Conservation (phyloP, 1,140 invertebrate species). For the Drosophila mauritiana region DNA sequence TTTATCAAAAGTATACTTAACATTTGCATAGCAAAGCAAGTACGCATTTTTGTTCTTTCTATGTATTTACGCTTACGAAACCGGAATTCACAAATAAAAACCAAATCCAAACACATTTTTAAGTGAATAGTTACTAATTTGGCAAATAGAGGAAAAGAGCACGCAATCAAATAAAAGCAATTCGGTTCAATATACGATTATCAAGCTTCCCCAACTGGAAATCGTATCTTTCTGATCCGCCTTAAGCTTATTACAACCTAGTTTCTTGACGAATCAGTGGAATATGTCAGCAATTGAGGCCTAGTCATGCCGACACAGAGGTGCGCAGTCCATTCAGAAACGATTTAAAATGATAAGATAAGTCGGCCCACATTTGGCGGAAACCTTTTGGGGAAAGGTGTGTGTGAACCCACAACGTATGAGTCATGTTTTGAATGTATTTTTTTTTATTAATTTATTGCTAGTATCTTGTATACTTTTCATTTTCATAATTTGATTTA, state of each 20-base stretch:
- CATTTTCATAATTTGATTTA: slow-evolving; percentile 79
- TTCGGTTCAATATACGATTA: background rate
- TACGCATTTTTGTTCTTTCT: slow-evolving; percentile 62
- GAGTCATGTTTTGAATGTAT: slow-evolving; percentile 25
- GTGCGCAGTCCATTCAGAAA: slow-evolving; percentile 6
- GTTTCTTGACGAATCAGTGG: background rate
- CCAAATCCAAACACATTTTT: slow-evolving; percentile 5
- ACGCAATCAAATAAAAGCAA: background rate
- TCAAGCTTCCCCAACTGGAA: background rate
- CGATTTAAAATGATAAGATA: slow-evolving; percentile 55
- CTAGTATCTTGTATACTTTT: slow-evolving; percentile 71
- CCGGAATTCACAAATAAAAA: slow-evolving; percentile 63
- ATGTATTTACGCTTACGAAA: slow-evolving; percentile 66
- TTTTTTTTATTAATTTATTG: slow-evolving; percentile 66
- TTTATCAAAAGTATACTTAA: slow-evolving; percentile 67
- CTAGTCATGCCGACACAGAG: slow-evolving; percentile 4
- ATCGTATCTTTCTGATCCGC: background rate
- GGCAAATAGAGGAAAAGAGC: too few species aligned
- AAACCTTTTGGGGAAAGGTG: slow-evolving; percentile 5
- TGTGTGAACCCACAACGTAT: background rate
- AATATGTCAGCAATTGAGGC: slow-evolving; percentile 5
- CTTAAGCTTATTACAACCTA: slow-evolving; percentile 7
- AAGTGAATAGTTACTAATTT: background rate
- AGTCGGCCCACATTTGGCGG: slow-evolving; percentile 4
- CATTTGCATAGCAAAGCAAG: slow-evolving; percentile 62